A percentile compares a stretch with the other conserved stretches of the same genome.
These are phyloP conservation scores for Myotis planiceps DNA, from an alignment of 2,797 vertebrate genomes.

Conservation along the genomic window DNA sequence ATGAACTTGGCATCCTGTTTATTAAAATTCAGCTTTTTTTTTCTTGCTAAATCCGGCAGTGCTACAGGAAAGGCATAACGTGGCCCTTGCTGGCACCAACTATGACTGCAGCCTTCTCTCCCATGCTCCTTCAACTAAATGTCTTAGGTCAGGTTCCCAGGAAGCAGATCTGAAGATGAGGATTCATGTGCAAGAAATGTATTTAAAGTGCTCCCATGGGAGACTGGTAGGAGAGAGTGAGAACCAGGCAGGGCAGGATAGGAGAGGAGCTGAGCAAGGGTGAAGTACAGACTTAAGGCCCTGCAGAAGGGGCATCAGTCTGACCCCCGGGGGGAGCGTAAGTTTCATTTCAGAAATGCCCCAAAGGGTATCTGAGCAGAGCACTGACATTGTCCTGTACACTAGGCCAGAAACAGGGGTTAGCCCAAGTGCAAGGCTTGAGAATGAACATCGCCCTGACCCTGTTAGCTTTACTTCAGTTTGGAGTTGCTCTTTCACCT, in stretches of 20 bases:
- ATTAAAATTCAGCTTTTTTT: slow-evolving; percentile 8
- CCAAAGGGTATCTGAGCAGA: not conserved
- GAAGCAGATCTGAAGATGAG: not conserved
- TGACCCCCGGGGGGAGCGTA: fast-evolving
- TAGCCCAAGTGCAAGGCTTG: not conserved
- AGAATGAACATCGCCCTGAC: not conserved
- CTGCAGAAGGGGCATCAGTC: not conserved
- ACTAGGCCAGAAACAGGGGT: not conserved
- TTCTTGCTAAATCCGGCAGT: not conserved
- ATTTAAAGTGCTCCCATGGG: not conserved
- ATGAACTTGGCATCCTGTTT: not conserved
- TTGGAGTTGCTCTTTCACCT: not conserved
- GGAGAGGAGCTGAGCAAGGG: not conserved
- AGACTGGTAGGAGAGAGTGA: not conserved
- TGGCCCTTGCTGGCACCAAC: not conserved
- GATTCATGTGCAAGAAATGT: not conserved
- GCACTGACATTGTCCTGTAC: not conserved
- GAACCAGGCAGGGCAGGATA: not conserved
- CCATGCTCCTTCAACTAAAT: not conserved
- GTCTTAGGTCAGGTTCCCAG: not conserved
- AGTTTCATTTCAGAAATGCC: not conserved
- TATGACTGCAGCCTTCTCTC: not conserved
- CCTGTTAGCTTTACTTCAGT: not conserved
- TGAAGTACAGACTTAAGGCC: not conserved
- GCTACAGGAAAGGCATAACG: not conserved